These are phyloP conservation scores for Thalassarche chlororhynchos DNA, from an alignment of 2,113 vertebrate genomes.

Conservation along the genomic window DNA sequence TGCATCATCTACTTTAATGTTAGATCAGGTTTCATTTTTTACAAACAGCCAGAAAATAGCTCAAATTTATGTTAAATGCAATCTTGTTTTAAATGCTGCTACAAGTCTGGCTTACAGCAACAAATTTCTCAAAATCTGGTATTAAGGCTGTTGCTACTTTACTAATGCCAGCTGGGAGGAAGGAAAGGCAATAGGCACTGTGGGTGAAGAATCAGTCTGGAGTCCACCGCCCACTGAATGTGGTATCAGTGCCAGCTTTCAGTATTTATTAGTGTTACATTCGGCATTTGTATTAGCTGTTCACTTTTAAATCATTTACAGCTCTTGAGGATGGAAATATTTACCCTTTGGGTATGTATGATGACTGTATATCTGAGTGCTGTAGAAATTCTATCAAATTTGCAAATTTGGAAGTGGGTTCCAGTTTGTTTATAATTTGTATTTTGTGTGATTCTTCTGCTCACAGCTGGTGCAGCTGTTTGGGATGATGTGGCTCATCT, in stretches of 20 bases:
- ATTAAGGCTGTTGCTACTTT: background rate
- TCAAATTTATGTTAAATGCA: background rate
- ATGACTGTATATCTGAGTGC: background rate
- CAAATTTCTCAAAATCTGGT: background rate
- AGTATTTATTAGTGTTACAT: background rate
- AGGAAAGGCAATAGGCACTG: background rate
- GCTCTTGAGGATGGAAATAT: background rate
- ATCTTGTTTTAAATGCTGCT: background rate
- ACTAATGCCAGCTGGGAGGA: background rate
- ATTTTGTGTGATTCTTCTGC: background rate
- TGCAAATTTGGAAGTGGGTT: background rate
- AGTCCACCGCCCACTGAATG: background rate
- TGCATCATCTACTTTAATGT: constrained; percentile 1
- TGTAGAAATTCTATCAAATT: background rate
- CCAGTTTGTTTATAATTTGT: background rate
- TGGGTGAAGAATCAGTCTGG: background rate
- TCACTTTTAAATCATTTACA: background rate
- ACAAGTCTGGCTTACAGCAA: background rate
- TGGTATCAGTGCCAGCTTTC: background rate
- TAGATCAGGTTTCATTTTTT: background rate
- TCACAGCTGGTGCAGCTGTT: background rate
- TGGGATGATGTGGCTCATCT: background rate
- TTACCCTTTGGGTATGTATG: background rate
- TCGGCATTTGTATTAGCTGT: background rate
- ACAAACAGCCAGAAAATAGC: background rate